Evolutionary conservation across 2,797 vertebrate genomes (phyloP), one percentile per base, ranked within the genome.

Genomic region (Peromyscus attwateri): DNA sequence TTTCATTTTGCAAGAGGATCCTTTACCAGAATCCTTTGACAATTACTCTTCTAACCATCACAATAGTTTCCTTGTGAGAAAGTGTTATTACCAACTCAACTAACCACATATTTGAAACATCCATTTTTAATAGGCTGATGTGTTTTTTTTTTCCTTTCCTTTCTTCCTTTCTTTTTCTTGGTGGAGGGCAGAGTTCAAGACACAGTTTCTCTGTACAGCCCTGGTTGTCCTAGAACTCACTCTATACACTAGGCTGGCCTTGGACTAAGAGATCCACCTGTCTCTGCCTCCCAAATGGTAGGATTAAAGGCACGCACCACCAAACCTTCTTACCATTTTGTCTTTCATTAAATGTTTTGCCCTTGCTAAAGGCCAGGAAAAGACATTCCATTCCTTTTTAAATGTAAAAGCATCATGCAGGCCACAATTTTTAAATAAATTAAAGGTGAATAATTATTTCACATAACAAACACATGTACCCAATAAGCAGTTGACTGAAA

Each of bases 21-120:
- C 37, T 46, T 93, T 95, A 11, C 29, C 46, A 80, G 62, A 84
- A 13, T 13, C 60, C 52, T 95, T 97, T 96, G 79, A 88, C 40
- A 84, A 62, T 83, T 89, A 62, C 89, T 91, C 91, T 93, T 96
- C 52, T 91, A 80, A 95, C 85, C 82, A 93, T 81, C 57, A 71
- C 83, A 82, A 96, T 94, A 70, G 34, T 92, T 96, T 97, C 52
- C 88, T 96, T 89, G 29, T 87, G 40, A 84, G 37, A 57, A 96
- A 88, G 11, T 57, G 84, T 92, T 84, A 70, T 96, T 96, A 82
- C 76, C 90, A 94, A 84, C 52, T 96, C 46, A 88, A 82, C 92
- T 92, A 94, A 82, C 84, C 87, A 90, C 80, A 62, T 95, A 87
- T 81, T 94, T 84, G 46, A 95, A 93, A 84, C 46, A 90, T 84